Conservation (phyloP, 2,113 vertebrate genomes). For the Xiphorhynchus elegans region DNA sequence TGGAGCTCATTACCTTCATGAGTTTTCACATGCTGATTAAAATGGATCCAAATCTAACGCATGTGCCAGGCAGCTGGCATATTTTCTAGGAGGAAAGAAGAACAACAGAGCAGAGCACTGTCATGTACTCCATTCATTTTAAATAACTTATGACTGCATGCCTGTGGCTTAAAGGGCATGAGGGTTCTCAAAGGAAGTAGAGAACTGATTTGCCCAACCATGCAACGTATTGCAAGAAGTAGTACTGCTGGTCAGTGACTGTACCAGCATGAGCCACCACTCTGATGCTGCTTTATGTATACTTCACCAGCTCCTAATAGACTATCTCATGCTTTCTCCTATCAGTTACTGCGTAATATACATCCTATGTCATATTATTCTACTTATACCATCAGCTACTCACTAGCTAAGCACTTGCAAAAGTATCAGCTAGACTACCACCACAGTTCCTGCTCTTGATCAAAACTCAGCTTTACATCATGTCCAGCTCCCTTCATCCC, state of each 20-base stretch:
- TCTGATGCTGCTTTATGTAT: accelerated
- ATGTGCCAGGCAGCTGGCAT: not conserved
- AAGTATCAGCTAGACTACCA: not conserved
- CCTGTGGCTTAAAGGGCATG: not conserved
- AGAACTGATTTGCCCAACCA: not conserved
- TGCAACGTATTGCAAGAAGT: not conserved
- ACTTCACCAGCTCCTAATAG: not conserved
- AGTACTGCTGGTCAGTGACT: not conserved
- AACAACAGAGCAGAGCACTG: not conserved
- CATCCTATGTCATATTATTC: no score
- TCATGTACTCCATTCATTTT: not conserved
- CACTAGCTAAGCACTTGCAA: not conserved
- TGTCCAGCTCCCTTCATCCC: not conserved
- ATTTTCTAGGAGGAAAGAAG: not conserved
- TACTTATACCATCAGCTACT: not conserved
- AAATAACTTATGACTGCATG: not conserved
- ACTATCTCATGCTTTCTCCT: not conserved
- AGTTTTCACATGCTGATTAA: not conserved
- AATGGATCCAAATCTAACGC: not conserved
- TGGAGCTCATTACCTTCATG: not conserved
- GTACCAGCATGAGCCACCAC: not conserved
- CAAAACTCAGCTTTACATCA: not conserved
- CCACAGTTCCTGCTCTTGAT: not conserved
- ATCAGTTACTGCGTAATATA: not conserved
- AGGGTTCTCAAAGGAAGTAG: not conserved